Evolutionary conservation across 2,797 vertebrate species (phyloP), one percentile per base, ranked within the genome.

Genomic region (Coreius guichenoti): DNA sequence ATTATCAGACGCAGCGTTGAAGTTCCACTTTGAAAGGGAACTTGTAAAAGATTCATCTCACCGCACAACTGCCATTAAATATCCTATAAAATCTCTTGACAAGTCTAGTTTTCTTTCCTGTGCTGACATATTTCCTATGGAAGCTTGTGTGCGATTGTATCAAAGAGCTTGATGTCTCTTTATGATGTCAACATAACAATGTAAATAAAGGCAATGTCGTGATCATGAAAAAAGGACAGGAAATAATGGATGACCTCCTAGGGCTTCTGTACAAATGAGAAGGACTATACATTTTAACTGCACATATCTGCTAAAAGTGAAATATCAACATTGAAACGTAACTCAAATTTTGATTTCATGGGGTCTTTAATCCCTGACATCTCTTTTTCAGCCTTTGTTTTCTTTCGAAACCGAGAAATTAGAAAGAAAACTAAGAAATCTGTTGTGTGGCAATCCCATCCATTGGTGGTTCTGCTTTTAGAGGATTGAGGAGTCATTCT

Each of bases 401-500:
- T 89, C 88, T 87, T 84, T 90, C 75, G 83, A 89, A 69, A 14
- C 73, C 89, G 84, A 83, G 78, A 92, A 91, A 90, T 93, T 91
- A 83, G 81, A 68, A 85, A 74, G 72, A 79, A 92, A 69, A 43
- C 86, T 80, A 86, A 80, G 88, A 84, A 91, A 89, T 87, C 51
- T 91, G 90, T 91, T 89, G 88, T 87, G 84, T 93, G 92, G 90
- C 92, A 93, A 90, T 92, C 91, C 90, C 91, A 89, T 93, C 92
- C 88, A 90, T 88, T 92, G 90, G 45, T 90, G 89, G 92, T 93
- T 94, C 89, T 87, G 90, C 90, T 92, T 92, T 91, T 86, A 90
- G 90, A 86, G 91, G 91, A 88, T 93, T 94, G 56, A 39, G 89
- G 91, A 90, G 92, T 93, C 92, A 92, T 92, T 94, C 91, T 93